Base-by-base conservation (phyloP, 2,113 vertebrate species). In the Brienomyrus longianalis region DNA sequence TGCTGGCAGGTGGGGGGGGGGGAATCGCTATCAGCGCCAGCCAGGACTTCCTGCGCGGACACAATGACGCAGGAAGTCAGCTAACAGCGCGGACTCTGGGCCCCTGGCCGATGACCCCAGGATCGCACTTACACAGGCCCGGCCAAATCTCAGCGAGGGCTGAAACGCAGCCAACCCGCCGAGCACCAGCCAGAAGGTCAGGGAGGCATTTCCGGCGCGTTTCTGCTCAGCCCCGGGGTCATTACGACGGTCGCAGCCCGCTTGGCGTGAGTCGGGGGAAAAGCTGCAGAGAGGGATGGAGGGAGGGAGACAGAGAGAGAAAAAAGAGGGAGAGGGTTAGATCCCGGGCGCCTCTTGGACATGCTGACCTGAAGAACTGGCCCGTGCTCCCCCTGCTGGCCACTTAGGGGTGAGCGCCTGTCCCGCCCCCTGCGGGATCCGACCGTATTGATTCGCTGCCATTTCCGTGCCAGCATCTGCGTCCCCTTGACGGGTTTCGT, bases 31-130 rank as follows among this genome's bases (percentile, higher is more conserved):
- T 94, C 94, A 93, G 93, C 88, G 39, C 54, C 74, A 77, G 21
- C 43, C 92, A 94, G 92, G 87, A 90, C 91, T 94, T 94, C 93
- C 94, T 94, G 92, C 86, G 80, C 89, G 90, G 90, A 91, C 91
- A 74, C 87, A 90, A 86, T 89, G 88, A 89, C 83, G 87, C 51
- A 70, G 91, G 91, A 91, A 90, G 89, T 89, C 84, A 83, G 88
- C 85, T 56, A 90, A 89, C 89, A 88, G 70, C 70, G 21, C 6
- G 8, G 45, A 23, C 45, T 43, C 5, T 43, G 3, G 21, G 7
- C 74, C 77, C 52, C 21, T 48, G 27, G 59, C 10, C 23, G 10
- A 35, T 39, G 88, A 35, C 66, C 88, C 74, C 17, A 27, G 9
- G 50, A 10, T 83, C 50, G 21, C 39, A 15, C 70, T 17, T 0